These are phyloP conservation scores for Volucella inanis DNA, from an alignment of 2,888 invertebrate genomes.

Conservation along the genomic window DNA sequence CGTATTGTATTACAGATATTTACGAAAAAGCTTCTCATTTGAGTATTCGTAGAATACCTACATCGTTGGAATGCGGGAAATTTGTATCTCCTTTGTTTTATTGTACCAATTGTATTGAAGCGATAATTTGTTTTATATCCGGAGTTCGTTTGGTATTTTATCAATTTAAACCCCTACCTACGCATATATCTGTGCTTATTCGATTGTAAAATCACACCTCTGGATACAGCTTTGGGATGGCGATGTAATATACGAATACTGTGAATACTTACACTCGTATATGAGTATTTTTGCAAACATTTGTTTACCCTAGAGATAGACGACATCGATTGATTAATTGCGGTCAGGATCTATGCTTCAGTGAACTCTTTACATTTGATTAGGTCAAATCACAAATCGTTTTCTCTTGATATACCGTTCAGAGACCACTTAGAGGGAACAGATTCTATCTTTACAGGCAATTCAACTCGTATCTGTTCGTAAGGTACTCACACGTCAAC, in stretches of 20 bases:
- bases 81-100: neutral
- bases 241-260: too few species aligned
- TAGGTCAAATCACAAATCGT: conserved; percentile 43
- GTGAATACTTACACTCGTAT: neutral
- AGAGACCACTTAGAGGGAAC: conserved; percentile 39
- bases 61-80: conserved; percentile 37
- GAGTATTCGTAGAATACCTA: neutral
- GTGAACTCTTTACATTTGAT: conserved; percentile 42
- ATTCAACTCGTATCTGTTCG: conserved; percentile 32
- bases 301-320: conserved; percentile 29
- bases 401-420: conserved; percentile 1
- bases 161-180: too few species aligned
- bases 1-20: too few species aligned
- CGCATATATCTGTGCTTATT: neutral
- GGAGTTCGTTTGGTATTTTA: conserved; percentile 29
- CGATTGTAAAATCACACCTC: conserved; percentile 27
- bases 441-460: conserved; percentile 23
- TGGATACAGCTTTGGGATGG: too few species aligned
- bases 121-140: conserved; percentile 39
- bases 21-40: conserved; percentile 18
- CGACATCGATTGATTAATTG: conserved; percentile 53
- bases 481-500: conserved; percentile 44
- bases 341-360: conserved; percentile 57
- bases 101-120: conserved; percentile 15
- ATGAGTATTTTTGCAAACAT: too few species aligned